These are phyloP conservation scores for Phymastichus coffea DNA, from an alignment of 1,140 invertebrate genomes.

Conservation along the genomic window DNA sequence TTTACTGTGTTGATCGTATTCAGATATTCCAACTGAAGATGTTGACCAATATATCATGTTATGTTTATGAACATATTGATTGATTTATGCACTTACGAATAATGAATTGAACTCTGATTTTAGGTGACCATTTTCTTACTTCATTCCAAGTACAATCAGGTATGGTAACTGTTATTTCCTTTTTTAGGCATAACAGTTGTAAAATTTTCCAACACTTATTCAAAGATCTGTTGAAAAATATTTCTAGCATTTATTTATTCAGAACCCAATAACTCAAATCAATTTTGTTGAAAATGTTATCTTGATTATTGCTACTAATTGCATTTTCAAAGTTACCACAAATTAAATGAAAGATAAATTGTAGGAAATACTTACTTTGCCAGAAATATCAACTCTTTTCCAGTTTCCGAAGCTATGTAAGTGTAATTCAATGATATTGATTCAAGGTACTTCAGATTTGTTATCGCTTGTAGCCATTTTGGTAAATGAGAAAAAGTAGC, in stretches of 20 bases:
- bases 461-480: not conserved
- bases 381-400: not conserved
- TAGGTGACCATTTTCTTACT: not conserved
- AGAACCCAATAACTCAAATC: no score
- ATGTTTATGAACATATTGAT: not conserved
- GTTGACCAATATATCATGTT: not conserved
- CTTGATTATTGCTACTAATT: no score
- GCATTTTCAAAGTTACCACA: no score
- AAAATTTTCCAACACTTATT: not conserved
- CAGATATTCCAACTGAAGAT: constrained; percentile 1
- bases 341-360: no score
- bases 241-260: no score
- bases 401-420: not conserved
- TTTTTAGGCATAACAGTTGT: not conserved
- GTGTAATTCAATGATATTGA: constrained; percentile 1
- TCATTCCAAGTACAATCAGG: not conserved
- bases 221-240: no score
- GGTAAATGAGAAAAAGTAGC: not conserved
- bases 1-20: not conserved
- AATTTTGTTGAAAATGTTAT: no score
- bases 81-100: not conserved
- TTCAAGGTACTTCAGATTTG: not conserved
- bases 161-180: not conserved
- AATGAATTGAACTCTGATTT: constrained; percentile 2
- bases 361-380: constrained; percentile 1